phyloP scores from a whole-genome alignment of 2,113 vertebrate genomes.

The Apodemus speciosus region DNA sequence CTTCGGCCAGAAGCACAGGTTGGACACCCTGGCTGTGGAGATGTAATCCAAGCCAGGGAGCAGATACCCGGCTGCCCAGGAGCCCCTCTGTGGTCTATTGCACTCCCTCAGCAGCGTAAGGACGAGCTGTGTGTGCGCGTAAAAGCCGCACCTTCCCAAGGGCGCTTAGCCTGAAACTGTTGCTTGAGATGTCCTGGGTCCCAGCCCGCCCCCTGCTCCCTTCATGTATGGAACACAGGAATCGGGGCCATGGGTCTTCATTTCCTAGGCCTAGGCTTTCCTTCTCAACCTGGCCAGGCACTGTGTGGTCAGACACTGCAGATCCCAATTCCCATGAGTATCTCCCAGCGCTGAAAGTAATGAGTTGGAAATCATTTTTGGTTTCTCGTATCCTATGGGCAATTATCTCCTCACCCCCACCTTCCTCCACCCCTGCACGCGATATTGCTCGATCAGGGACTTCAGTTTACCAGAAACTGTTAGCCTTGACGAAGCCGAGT shows the following conservation, averaged over 20 bases:
- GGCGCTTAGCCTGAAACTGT: not conserved
- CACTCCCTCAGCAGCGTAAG: not conserved
- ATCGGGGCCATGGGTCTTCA: conserved; percentile 13
- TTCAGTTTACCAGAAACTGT: not conserved
- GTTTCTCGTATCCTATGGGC: not conserved
- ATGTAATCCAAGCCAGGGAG: not conserved
- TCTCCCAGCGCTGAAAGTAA: not conserved
- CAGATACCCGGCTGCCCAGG: not conserved
- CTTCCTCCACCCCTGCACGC: fast-evolving
- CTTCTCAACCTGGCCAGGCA: not conserved
- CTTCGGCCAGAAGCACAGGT: not conserved
- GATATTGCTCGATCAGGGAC: not conserved
- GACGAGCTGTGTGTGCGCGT: conserved; percentile 11
- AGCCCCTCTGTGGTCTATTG: not conserved
- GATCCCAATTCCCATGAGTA: conserved; percentile 27
- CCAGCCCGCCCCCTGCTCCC: not conserved
- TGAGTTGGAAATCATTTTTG: not conserved
- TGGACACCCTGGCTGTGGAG: not conserved
- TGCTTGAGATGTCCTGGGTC: conserved; percentile 29
- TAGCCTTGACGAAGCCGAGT: not conserved
- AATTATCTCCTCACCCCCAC: not conserved
- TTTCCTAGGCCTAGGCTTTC: conserved; percentile 18
- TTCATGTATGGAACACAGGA: not conserved
- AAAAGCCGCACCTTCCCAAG: conserved; percentile 29
- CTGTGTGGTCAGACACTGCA: not conserved